Base-by-base conservation (phyloP, 2,797 vertebrate species). In the Myripristis jacobus region DNA sequence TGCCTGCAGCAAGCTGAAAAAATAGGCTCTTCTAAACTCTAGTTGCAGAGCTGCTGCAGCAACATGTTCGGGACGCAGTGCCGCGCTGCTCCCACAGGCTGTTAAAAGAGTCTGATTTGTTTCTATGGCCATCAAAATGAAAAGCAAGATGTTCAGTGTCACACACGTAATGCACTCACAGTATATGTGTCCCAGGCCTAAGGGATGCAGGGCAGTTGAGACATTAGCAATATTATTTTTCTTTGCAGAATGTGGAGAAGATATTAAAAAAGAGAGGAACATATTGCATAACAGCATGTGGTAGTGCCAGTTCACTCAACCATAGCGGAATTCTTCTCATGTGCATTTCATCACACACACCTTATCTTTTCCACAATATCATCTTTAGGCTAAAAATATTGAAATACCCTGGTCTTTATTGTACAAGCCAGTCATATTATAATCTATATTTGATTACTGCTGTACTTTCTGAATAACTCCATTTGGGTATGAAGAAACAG, bases 311-410 rank as follows among this genome's bases (percentile, higher is more conserved):
- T 31, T 8, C 27, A 4, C 25, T 56, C 13, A 51, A 15, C 7
- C 34, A 36, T 21, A 11, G 25, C 4, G 25, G 18, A 59, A 64
- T 48, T 11, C 21, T 34, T 46, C n/a, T 47, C 8, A 55, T 52
- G 41, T 61, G 19, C 16, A 53, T 61, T 61, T 16, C 34, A 36
- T 19, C n/a, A n/a, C 22, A 41, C 34, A 43, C 5, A 34, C 18
- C 24, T 48, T 34, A 27, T 4, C 46, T 43, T 27, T 41, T 15
- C 44, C 31, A 75, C 52, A 19, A 22, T 27, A 50, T 46, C 34
- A 27, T 50, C 21, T 64, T 41, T 22, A 48, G 4, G 15, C 31
- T 24, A 50, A 63, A 70, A 62, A 44, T 54, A 63, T 55, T n/a
- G 48, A 41, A 29, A 12, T 4, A 38, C 10, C 10, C 31, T 3